Evolutionary conservation across 1,140 invertebrate genomes (phyloP).

Genomic region (Drosophila gunungcola): DNA sequence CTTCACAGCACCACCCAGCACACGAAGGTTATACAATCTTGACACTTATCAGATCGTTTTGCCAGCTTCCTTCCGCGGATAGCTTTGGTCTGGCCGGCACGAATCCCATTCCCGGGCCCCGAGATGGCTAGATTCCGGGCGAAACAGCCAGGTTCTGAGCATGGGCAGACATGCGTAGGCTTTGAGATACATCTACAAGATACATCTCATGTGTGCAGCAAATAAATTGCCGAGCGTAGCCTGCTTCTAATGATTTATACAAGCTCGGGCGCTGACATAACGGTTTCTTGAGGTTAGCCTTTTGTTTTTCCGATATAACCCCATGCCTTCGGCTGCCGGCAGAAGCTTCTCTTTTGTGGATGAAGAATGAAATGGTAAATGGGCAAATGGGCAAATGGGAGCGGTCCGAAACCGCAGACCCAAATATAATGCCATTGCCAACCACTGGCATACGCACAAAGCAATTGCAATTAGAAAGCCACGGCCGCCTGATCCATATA

Average conservation of each 20-base stretch:
- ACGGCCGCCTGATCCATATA: slow-evolving; percentile 43
- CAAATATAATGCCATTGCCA: slow-evolving; percentile 20
- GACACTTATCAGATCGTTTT: slow-evolving; percentile 81
- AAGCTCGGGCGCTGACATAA: slow-evolving; percentile 59
- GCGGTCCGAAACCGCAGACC: slow-evolving; percentile 47
- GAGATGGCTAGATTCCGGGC: slow-evolving; percentile 27
- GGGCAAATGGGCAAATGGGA: slow-evolving; percentile 13
- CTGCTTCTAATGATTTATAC: slow-evolving; percentile 79
- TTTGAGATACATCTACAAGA: slow-evolving; percentile 70
- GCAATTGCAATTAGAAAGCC: slow-evolving; percentile 70
- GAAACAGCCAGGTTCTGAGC: slow-evolving; percentile 53
- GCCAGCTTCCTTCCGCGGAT: slow-evolving; percentile 64
- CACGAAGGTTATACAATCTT: slow-evolving; percentile 81
- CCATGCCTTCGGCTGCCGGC: slow-evolving; percentile 26
- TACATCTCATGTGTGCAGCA: slow-evolving; percentile 75
- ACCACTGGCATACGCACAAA: slow-evolving; percentile 33
- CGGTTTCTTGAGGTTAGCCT: slow-evolving; percentile 65
- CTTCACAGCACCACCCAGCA: slow-evolving; percentile 16
- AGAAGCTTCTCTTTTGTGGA: slow-evolving; percentile 57
- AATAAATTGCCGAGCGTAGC: slow-evolving; percentile 76
- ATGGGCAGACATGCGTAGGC: slow-evolving; percentile 75
- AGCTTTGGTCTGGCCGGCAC: background rate
- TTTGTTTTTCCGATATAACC: slow-evolving; percentile 43
- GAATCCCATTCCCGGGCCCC: background rate
- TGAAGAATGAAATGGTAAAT: slow-evolving; percentile 34